phyloP scores from a whole-genome alignment of 2,113 vertebrate species.

The Melanerpes formicivorus region DNA sequence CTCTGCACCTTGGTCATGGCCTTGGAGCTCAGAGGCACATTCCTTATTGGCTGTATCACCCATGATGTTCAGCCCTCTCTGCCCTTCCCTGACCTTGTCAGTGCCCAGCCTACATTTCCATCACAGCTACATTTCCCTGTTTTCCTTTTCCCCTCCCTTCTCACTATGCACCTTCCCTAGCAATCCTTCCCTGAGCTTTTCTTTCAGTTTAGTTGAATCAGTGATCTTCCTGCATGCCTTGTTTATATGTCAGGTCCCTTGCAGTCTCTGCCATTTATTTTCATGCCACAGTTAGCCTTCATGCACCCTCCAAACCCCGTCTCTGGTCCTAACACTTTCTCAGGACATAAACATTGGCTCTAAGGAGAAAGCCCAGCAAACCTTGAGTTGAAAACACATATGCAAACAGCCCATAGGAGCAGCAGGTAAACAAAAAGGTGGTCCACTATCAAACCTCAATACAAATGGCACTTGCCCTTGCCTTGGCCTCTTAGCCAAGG shows the following conservation, averaged over 20 bases:
- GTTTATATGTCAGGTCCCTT: background rate
- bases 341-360: background rate
- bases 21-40: background rate
- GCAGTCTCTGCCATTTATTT: background rate
- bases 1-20: background rate
- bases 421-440: background rate
- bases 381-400: background rate
- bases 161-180: background rate
- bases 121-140: background rate
- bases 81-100: background rate
- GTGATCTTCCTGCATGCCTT: background rate
- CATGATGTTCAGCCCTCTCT: background rate
- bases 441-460: background rate
- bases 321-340: background rate
- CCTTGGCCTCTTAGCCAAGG: background rate
- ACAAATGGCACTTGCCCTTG: background rate
- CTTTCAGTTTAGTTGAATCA: background rate
- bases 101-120: background rate
- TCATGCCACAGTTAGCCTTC: background rate
- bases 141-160: background rate
- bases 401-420: background rate
- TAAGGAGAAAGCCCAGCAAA: background rate
- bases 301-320: background rate
- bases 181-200: background rate
- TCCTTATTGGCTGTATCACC: background rate